A percentile compares a stretch with the other conserved stretches of the same genome.
phyloP scores from a whole-genome alignment of 2,113 vertebrate genomes.

The Chelonoidis abingdonii region DNA sequence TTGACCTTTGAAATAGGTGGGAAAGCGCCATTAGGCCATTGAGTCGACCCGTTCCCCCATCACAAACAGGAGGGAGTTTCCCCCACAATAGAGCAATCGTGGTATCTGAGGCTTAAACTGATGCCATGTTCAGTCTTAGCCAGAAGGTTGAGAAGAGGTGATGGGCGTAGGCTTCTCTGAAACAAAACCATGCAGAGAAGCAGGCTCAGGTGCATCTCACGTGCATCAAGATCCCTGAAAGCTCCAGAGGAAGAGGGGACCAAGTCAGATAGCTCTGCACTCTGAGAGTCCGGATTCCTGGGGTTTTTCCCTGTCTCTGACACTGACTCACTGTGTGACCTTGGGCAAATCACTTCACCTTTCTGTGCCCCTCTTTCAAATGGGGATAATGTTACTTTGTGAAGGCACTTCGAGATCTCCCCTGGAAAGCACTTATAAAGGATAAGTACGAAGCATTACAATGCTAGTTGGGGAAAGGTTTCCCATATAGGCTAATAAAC shows the following conservation, averaged over 20 bases:
- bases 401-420: background rate
- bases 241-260: background rate
- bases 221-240: background rate
- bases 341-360: background rate
- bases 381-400: background rate
- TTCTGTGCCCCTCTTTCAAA: background rate
- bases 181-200: background rate
- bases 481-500: background rate
- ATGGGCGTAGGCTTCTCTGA: accelerated
- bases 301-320: too few relatives aligned
- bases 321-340: background rate
- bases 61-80: background rate
- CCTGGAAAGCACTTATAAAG: background rate
- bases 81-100: background rate
- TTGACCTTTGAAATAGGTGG: background rate
- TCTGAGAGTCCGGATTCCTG: background rate
- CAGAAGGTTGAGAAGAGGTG: accelerated
- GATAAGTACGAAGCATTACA: too few relatives aligned
- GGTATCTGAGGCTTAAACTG: background rate
- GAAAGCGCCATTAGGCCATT: background rate
- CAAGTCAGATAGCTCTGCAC: background rate
- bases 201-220: background rate
- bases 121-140: background rate
- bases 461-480: background rate
- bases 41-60: background rate